Percentiles rank a stretch among this genome's conserved stretches.
These are phyloP conservation scores for Leucosticte australis DNA, from an alignment of 2,113 vertebrate genomes.

Conservation along the genomic window DNA sequence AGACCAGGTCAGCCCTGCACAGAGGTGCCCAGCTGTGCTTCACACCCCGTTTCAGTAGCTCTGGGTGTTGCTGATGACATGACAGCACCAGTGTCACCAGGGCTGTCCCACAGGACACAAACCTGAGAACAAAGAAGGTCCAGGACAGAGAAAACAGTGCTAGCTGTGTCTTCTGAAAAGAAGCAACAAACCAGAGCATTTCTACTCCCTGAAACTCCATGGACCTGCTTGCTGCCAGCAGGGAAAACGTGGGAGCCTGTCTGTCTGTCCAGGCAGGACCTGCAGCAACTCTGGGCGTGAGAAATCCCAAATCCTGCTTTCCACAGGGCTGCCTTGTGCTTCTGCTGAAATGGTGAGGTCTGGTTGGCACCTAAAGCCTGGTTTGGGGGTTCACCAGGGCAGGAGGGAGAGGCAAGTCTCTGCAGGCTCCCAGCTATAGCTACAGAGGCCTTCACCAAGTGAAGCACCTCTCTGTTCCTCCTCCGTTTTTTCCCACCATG, in stretches of 20 bases:
- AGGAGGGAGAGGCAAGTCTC: background rate
- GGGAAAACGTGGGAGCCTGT: background rate
- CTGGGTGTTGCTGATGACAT: background rate
- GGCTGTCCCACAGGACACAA: background rate
- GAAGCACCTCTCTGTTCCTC: background rate
- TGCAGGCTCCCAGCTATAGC: background rate
- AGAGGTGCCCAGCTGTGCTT: background rate
- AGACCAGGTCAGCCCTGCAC: background rate
- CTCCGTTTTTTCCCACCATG: background rate
- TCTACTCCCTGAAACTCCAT: background rate
- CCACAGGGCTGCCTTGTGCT: background rate
- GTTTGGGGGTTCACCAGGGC: background rate
- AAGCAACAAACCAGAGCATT: background rate
- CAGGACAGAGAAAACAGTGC: background rate
- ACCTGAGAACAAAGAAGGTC: fast-evolving
- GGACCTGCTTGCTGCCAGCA: background rate
- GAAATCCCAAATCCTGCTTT: background rate
- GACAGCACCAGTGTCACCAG: background rate
- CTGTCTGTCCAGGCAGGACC: background rate
- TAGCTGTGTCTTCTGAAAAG: background rate
- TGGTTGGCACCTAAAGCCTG: background rate
- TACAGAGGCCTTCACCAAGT: background rate
- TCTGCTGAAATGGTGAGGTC: background rate
- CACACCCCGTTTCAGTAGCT: background rate
- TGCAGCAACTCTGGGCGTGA: fast-evolving